Base-by-base conservation (phyloP, 2,888 invertebrate genomes). In the Cyrtodaria siliqua region DNA sequence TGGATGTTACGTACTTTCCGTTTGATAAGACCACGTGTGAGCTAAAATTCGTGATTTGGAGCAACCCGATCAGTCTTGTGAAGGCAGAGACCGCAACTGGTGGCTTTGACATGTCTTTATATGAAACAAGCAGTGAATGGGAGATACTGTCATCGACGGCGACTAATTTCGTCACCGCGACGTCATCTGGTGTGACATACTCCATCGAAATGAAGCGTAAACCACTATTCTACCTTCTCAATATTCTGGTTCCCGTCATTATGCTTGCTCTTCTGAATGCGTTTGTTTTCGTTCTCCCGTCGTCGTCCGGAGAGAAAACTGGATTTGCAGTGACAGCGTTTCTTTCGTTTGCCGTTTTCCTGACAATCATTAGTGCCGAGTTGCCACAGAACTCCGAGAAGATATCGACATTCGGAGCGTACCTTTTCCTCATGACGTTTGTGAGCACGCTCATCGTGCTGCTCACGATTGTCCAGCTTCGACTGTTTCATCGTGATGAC, bases 1-100 rank as follows among this genome's bases (percentile, higher is more conserved):
- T 82, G n/a, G 82, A 86, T 27, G 77, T 82, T 1, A 81, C 71
- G 2, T 78, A 68, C 33, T 86, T 82, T 49, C 83, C 85, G 4
- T 86, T 83, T 40, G 85, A 86, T 38, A 69, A 64, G 42, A 84
- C 84, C 9, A 71, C 64, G 2, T 86, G 85, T 52, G 73, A 78
- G 14, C 50, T 86, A 2, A 82, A 72, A 23, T 86, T 82, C 42
- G 57, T 84, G 1, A 76, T 82, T 6, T 86, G 85, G 85, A 83
- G 81, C 18, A 75, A 81, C 61, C 69, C 79, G 1, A 68, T 60
- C 8, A 49, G 18, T 6, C 64, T 81, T 14, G 64, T 85, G 0
- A 64, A 69, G 6, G 79, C 76, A 0, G 59, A 56, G 1, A 63
- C 63, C 18, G 76, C 76, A 6, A 62, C 49, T 0, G n/a, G 29